Evolutionary conservation across 2,113 vertebrate genomes (phyloP).

Genomic region (Carassius auratus): DNA sequence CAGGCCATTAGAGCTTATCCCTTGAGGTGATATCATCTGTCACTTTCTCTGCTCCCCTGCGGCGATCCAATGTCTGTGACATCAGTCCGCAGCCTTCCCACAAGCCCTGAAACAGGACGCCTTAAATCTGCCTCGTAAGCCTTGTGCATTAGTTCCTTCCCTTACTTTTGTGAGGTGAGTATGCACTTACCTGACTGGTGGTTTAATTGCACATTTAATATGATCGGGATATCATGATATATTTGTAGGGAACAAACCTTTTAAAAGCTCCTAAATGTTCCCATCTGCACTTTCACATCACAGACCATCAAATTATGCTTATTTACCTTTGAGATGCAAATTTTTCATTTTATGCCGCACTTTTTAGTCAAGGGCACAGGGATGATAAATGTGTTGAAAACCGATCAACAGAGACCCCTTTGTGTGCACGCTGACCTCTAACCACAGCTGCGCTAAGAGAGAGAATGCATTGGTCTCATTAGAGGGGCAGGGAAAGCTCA

Average conservation of each 20-base stretch:
- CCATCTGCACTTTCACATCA: not conserved
- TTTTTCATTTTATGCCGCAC: not conserved
- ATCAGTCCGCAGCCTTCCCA: not conserved
- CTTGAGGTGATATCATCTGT: slow-evolving; percentile 6
- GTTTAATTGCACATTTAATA: not conserved
- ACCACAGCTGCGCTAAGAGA: no score
- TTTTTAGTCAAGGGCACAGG: no score
- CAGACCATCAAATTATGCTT: slow-evolving; percentile 42
- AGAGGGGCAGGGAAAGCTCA: no score
- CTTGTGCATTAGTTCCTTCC: not conserved
- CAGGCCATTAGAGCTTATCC: slow-evolving; percentile 33
- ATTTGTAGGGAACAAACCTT: not conserved
- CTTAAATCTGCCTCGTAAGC: slow-evolving; percentile 13
- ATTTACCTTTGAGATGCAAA: slow-evolving; percentile 48
- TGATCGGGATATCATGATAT: not conserved
- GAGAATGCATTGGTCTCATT: no score
- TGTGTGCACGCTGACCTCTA: no score
- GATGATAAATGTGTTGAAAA: no score
- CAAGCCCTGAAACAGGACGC: slow-evolving; percentile 20
- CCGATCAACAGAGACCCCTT: no score
- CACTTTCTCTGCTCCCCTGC: not conserved
- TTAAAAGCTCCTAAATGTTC: not conserved
- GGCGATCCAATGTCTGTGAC: not conserved
- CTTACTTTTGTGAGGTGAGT: not conserved
- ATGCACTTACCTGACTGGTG: not conserved